A percentile compares a stretch with the other conserved stretches of the same genome.
These are phyloP conservation scores for Piaya cayana DNA, from an alignment of 2,113 vertebrate genomes.

Conservation along the genomic window DNA sequence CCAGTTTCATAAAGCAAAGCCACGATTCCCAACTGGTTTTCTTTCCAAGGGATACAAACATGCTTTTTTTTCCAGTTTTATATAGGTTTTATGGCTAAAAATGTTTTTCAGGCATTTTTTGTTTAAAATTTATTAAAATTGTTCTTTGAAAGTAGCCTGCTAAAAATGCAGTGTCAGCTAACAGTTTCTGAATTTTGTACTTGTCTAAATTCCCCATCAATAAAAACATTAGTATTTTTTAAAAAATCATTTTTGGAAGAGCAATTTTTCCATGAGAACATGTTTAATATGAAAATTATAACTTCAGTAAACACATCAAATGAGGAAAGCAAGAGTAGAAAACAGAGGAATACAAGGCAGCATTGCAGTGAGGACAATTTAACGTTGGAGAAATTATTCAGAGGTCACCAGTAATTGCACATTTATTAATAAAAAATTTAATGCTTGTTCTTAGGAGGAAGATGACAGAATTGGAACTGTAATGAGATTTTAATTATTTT, in stretches of 20 bases:
- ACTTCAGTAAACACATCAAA: constrained; percentile 1
- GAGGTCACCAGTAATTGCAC: constrained; percentile 25
- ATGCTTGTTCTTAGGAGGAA: constrained; percentile 12
- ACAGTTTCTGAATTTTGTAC: background rate
- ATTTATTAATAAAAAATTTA: constrained; percentile 33
- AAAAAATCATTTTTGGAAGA: background rate
- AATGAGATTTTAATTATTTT: constrained; percentile 47
- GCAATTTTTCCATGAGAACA: background rate
- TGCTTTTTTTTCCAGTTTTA: background rate
- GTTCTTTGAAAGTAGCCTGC: background rate
- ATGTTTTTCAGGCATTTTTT: background rate
- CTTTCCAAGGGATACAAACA: background rate
- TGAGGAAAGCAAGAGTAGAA: background rate
- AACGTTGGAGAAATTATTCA: constrained; percentile 20
- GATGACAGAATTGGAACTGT: constrained; percentile 15
- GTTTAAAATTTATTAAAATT: background rate
- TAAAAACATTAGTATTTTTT: background rate
- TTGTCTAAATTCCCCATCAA: background rate
- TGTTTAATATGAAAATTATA: background rate
- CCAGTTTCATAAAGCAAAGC: constrained; percentile 1
- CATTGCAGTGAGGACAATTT: background rate
- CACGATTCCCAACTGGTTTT: background rate
- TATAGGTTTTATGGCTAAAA: background rate
- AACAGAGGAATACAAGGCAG: background rate
- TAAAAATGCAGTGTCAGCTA: background rate